Evolutionary conservation across 2,888 invertebrate genomes (phyloP).

Genomic region (Schizotus pectinicornis): DNA sequence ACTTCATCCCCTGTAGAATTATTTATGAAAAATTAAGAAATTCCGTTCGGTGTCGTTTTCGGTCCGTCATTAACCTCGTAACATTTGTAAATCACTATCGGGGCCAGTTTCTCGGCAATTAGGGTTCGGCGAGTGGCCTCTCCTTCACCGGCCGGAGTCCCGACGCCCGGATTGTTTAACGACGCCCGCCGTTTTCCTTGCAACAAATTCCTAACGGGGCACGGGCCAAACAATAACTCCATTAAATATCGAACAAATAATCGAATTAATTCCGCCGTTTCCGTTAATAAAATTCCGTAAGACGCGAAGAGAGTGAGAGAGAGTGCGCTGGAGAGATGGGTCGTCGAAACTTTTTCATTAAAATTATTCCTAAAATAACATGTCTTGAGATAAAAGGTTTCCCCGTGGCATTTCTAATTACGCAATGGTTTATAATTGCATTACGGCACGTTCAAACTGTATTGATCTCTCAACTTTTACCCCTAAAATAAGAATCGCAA

Average conservation of each 20-base stretch:
- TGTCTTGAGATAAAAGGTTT: conserved; percentile 51
- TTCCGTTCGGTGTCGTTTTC: too few relatives aligned
- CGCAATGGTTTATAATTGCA: conserved; percentile 55
- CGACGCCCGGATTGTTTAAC: too few relatives aligned
- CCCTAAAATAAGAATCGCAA: conserved; percentile 51
- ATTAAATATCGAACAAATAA: conserved; percentile 27
- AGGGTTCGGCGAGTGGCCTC: too few relatives aligned
- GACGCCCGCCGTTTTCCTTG: too few relatives aligned
- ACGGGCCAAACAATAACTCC: too few relatives aligned
- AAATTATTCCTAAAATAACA: conserved; percentile 53
- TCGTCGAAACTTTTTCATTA: conserved; percentile 48
- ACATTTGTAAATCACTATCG: too few relatives aligned
- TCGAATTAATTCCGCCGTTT: conserved; percentile 42
- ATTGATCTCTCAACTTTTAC: conserved; percentile 53
- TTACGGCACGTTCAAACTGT: conserved; percentile 53
- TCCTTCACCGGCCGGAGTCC: too few relatives aligned
- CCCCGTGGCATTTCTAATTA: conserved; percentile 55
- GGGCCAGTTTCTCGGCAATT: too few relatives aligned
- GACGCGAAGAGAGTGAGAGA: background rate
- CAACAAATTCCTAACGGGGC: too few relatives aligned
- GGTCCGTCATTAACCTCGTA: too few relatives aligned
- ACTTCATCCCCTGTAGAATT: too few relatives aligned
- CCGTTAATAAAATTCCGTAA: conserved; percentile 44
- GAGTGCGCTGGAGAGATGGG: conserved; percentile 4
- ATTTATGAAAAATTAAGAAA: too few relatives aligned